Base-by-base conservation (phyloP, 2,888 invertebrate species). In the Nymphalis urticae region DNA sequence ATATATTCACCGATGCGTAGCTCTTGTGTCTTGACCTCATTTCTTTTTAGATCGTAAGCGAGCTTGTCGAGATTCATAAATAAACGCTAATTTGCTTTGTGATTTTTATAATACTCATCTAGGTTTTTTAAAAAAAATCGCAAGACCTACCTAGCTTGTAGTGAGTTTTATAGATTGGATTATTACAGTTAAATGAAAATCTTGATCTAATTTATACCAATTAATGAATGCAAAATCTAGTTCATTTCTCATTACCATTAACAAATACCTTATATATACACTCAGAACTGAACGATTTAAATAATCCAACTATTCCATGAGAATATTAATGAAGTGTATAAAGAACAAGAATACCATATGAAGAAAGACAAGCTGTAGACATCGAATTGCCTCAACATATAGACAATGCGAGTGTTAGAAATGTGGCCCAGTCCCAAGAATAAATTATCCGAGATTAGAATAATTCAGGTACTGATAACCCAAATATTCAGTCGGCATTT, bases 401-500 rank as follows among this genome's bases (percentile, higher is more conserved):
- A 53, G 61, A 69, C 61, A 72, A 70, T 68, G 24, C 56, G 47
- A 53, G 53, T 16, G 62, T 56, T 60, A 65, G 42, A 32, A 48
- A 62, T 32, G 59, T 69, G 67, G 61, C 70, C 61, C 24, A 65
- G 24, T 58, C 67, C 36, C 67, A 62, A 69, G 69, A 71, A 54
- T 56, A 68, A 74, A 75, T 75, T 72, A 73, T 71, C 67, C 73
- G 76, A 69, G 69, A 72, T 79, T 77, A 79, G 73, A 79, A 79
- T 79, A 81, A 82, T 79, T 69, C 80, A 75, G 79, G 74, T 70
- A 76, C 71, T 72, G 76, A 81, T 82, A 87, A 80, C 82, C 88
- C 81, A 86, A 89, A 91, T 90, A 86, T 80, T 79, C 85, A 87
- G 74, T 72, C 79, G 80, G 85, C 88, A 88, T 89, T 84, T 78